Evolutionary conservation across 2,888 invertebrate species (phyloP), one percentile per base, ranked within the genome.

Genomic region (Tyria jacobaeae): DNA sequence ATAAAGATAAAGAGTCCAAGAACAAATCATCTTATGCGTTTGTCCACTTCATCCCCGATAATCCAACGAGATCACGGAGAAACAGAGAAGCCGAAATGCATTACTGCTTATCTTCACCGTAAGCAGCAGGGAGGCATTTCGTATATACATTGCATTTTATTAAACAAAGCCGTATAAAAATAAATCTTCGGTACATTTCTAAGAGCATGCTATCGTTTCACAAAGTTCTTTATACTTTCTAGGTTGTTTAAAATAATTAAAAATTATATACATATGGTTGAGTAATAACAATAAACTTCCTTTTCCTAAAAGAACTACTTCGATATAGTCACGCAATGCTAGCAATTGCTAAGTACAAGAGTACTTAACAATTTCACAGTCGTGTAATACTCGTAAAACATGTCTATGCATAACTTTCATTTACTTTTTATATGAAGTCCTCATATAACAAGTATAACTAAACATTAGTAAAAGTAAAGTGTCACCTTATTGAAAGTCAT

Each of bases 201-300:
- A 39, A 24, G 25, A 39, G 27, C 39, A 53, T 27, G n/a, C 4
- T 25, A 25, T 39, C n/a, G 25, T 27, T 54, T 39, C 27, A 27
- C 15, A 3, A 50, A 27, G 27, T 27, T 54, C 25, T 54, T 27
- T 27, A 27, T 41, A 54, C 53, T 54, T 54, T 54, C 35, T 54
- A 39, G 34, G 35, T 21, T n/a, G 25, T 54, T 54, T n/a, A 39
- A 54, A 54, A 54, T 54, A 54, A 54, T 54, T 41, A 17, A 25
- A 17, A 17, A 39, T 27, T 39, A n/a, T n/a, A n/a, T n/a, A 39
- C 27, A 53, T 39, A 10, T 52, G 25, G 52, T 3, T 17, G 44
- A 21, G 44, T 44, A 21, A 44, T 44, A 44, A 44, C 21, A 21
- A 44, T 44, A 44, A 44, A 12, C 44, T 14, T 25, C 25, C 27